phyloP scores from a whole-genome alignment of 2,888 invertebrate species.

The Ennomos fuscantarius region DNA sequence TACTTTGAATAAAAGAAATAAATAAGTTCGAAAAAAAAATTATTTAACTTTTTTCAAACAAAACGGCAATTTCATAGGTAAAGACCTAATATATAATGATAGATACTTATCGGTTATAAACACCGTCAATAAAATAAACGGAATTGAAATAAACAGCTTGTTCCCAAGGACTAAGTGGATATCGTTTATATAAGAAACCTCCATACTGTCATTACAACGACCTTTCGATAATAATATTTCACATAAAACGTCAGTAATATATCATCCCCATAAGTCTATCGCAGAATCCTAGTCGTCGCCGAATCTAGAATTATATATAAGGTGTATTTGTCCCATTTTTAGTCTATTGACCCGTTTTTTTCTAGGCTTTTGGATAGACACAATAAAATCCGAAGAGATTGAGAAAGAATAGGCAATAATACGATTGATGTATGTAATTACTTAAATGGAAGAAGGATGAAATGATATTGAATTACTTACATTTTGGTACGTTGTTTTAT shows the following conservation, averaged over 20 bases:
- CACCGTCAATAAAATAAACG: no score
- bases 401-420: conserved; percentile 6
- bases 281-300: conserved; percentile 9
- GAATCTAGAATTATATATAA: conserved; percentile 11
- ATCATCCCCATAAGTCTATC: conserved; percentile 30
- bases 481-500: no score
- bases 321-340: conserved; percentile 12
- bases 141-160: no score
- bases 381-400: conserved; percentile 4
- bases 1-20: no score
- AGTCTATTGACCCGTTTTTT: background rate
- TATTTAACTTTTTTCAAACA: no score
- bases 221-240: conserved; percentile 12
- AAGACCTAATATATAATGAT: no score
- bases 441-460: background rate
- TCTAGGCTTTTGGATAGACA: background rate
- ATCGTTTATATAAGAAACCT: no score
- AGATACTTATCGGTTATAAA: no score
- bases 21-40: no score
- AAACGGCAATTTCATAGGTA: no score
- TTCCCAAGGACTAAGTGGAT: no score
- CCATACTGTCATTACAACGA: conserved; percentile 8
- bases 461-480: no score
- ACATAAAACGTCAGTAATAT: conserved; percentile 25
- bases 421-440: conserved; percentile 3